These are phyloP conservation scores for Silurus aristotelis DNA, from an alignment of 2,797 vertebrate genomes.

Conservation along the genomic window DNA sequence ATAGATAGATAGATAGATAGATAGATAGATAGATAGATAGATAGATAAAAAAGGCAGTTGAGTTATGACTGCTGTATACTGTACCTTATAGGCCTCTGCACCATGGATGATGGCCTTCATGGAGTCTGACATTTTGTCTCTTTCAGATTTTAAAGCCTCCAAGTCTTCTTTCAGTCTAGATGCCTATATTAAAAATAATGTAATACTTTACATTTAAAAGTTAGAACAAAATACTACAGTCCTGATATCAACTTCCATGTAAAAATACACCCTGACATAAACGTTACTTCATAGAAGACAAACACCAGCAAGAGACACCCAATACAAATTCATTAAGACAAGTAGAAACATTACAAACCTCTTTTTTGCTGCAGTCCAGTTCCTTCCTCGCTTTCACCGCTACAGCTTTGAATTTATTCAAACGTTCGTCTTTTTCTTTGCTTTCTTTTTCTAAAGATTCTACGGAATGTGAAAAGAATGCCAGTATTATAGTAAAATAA, in stretches of 20 bases:
- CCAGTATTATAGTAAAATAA: background rate
- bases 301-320: background rate
- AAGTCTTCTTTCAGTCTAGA: constrained; percentile 80
- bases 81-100: constrained; percentile 88
- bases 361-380: constrained; percentile 85
- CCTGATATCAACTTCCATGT: background rate
- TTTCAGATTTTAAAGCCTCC: constrained; percentile 77
- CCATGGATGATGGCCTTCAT: constrained; percentile 91
- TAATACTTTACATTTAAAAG: background rate
- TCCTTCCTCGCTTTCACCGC: constrained; percentile 97
- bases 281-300: background rate
- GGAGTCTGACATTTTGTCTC: constrained; percentile 81
- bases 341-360: constrained; percentile 73
- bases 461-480: constrained; percentile 40
- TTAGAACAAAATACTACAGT: background rate
- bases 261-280: background rate
- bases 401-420: constrained; percentile 93
- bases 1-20: too few relatives aligned
- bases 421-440: constrained; percentile 86
- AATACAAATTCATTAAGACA: background rate
- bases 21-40: background rate
- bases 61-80: background rate
- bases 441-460: constrained; percentile 78
- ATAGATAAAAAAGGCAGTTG: background rate
- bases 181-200: constrained; percentile 64